Conservation (phyloP, 2,113 vertebrate species). For the Gasterosteus aculeatus region DNA sequence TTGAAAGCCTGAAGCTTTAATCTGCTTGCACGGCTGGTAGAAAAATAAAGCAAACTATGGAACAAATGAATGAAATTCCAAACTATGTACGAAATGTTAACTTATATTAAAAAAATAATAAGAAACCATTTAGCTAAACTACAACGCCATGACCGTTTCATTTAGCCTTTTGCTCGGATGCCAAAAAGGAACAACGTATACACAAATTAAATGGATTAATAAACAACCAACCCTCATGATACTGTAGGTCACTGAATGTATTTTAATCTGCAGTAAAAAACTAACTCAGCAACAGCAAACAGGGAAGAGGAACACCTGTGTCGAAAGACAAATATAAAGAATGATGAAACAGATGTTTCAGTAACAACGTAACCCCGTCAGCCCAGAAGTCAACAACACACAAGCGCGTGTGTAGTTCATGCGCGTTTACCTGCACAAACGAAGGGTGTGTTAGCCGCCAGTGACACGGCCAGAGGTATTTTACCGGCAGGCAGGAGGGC, state of each 20-base stretch:
- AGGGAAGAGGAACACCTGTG: conserved; percentile 67
- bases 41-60: conserved; percentile 24
- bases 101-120: background rate
- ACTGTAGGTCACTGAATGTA: conserved; percentile 3
- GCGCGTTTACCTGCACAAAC: conserved; percentile 31
- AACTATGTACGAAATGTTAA: background rate
- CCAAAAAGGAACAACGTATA: background rate
- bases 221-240: conserved; percentile 1
- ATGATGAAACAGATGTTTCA: conserved; percentile 71
- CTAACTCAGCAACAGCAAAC: conserved; percentile 49
- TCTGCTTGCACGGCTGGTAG: conserved; percentile 3
- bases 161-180: background rate
- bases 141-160: background rate
- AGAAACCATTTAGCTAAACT: background rate
- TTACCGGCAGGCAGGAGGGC: conserved; percentile 39
- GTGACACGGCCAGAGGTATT: conserved; percentile 17
- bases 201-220: background rate
- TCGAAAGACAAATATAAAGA: conserved; percentile 65
- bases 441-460: conserved; percentile 51
- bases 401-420: background rate
- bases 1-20: conserved; percentile 45
- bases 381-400: conserved; percentile 44
- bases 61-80: background rate
- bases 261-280: conserved; percentile 46
- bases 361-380: conserved; percentile 56